phyloP scores from a whole-genome alignment of 2,797 vertebrate genomes.

The Pseudochirops cupreus region DNA sequence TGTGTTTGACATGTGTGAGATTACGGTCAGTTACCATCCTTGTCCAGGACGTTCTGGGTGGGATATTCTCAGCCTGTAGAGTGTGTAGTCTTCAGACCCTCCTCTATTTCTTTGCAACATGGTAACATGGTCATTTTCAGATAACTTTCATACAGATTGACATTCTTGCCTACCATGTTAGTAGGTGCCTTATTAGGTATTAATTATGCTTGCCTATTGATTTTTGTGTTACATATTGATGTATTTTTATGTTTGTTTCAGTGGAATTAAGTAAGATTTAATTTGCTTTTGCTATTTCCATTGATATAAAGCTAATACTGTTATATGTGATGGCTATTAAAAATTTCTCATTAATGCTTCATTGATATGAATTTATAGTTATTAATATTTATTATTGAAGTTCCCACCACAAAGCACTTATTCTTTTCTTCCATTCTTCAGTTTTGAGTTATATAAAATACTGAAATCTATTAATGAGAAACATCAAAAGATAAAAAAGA shows the following conservation, averaged over 20 bases:
- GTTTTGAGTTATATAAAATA: not conserved
- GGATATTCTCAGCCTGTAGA: not conserved
- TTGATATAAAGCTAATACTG: not conserved
- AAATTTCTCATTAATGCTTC: not conserved
- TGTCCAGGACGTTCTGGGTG: not conserved
- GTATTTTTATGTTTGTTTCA: not conserved
- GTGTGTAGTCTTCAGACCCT: not conserved
- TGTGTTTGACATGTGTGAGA: not conserved
- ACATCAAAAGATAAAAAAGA: conserved; percentile 39
- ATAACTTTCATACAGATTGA: not conserved
- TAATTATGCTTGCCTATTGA: not conserved
- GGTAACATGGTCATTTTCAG: not conserved
- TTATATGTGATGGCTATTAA: not conserved
- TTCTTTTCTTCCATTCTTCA: not conserved
- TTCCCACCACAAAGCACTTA: not conserved
- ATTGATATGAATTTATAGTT: not conserved
- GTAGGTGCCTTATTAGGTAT: not conserved
- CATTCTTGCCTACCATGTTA: not conserved
- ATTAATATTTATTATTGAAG: not conserved
- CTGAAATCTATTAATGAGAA: not conserved
- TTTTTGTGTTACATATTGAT: too few species aligned
- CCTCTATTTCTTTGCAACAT: not conserved
- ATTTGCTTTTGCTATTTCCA: not conserved
- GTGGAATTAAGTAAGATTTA: not conserved
- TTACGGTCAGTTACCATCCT: not conserved